phyloP scores from a whole-genome alignment of 2,888 invertebrate genomes.

The Drosophila heteroneura region DNA sequence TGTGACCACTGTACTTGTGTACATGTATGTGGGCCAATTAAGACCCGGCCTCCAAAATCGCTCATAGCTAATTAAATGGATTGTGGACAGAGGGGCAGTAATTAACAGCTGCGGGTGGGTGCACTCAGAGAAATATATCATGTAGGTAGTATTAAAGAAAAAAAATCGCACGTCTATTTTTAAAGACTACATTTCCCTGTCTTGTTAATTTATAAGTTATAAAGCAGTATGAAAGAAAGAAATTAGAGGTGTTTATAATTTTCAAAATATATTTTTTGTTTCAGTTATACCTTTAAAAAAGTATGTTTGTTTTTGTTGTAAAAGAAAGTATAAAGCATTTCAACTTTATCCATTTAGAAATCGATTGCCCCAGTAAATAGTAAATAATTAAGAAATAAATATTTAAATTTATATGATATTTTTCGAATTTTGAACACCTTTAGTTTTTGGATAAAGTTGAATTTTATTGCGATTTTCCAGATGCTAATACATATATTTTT shows the following conservation, averaged over 20 bases:
- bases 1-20: conserved; percentile 1
- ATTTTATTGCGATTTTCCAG: neutral
- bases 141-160: neutral
- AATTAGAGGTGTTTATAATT: too few species aligned
- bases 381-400: neutral
- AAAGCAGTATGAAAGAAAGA: too few species aligned
- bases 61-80: conserved; percentile 28
- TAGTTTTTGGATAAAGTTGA: neutral
- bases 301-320: neutral
- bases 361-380: neutral
- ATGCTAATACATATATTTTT: neutral
- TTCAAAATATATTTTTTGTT: neutral
- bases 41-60: conserved; percentile 31
- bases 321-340: neutral
- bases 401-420: too few species aligned
- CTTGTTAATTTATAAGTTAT: neutral
- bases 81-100: conserved; percentile 8
- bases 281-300: fast-evolving
- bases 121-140: conserved; percentile 3
- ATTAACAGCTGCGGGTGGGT: conserved; percentile 10
- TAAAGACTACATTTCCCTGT: neutral
- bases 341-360: neutral
- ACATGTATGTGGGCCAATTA: conserved; percentile 45
- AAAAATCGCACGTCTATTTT: neutral
- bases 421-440: too few species aligned